A percentile compares a stretch with the other conserved stretches of the same genome.
These are phyloP conservation scores for Heterodera carotae DNA, from an alignment of 1,140 invertebrate species.

Conservation along the genomic window DNA sequence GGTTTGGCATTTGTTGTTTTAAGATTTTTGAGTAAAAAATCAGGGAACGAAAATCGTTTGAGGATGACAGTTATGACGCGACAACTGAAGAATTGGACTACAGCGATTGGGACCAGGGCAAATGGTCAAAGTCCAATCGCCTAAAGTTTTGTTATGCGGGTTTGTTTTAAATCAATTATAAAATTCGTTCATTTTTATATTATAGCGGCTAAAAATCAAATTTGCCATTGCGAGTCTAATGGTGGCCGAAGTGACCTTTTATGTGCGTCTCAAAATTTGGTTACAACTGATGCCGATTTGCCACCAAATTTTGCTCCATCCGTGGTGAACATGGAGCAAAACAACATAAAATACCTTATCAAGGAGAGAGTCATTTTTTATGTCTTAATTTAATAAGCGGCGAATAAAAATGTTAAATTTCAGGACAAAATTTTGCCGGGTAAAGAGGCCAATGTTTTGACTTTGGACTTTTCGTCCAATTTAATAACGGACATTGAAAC, in stretches of 20 bases:
- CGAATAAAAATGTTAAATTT: neutral
- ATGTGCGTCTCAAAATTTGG: neutral
- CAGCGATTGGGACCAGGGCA: neutral
- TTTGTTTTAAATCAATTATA: neutral
- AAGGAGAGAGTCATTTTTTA: neutral
- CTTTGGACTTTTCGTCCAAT: constrained; percentile 32
- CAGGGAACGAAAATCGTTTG: neutral
- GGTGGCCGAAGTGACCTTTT: neutral
- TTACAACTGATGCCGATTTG: neutral
- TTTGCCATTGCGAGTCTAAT: neutral
- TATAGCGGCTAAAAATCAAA: neutral
- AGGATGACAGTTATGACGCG: neutral
- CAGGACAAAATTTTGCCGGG: constrained; percentile 34
- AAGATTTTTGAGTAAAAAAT: neutral
- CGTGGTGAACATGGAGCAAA: neutral
- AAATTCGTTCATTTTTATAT: neutral
- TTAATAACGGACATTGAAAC: constrained; percentile 25
- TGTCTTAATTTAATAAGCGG: neutral
- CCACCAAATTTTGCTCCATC: neutral
- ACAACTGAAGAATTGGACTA: neutral
- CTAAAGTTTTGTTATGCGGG: neutral
- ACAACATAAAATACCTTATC: neutral
- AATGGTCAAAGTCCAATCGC: neutral
- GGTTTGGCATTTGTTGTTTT: neutral
- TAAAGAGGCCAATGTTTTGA: constrained; percentile 18